These are phyloP conservation scores for Drosophila mayri DNA, from an alignment of 1,140 invertebrate species.

Conservation along the genomic window DNA sequence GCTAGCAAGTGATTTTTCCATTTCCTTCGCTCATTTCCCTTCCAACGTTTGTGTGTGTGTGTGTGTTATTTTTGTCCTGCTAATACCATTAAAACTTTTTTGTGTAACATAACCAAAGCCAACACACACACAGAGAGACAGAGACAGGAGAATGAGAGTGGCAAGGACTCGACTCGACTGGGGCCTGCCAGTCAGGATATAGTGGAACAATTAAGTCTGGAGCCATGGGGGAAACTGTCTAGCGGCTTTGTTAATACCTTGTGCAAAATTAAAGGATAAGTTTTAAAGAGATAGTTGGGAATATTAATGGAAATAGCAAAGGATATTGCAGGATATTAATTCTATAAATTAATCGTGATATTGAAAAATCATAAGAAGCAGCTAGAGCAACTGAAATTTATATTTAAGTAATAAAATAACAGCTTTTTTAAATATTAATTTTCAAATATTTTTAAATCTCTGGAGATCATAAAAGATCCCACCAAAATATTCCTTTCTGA, in stretches of 20 bases:
- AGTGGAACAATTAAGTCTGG: conserved; percentile 40
- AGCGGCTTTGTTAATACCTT: background rate
- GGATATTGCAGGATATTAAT: background rate
- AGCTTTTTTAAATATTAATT: too few relatives aligned
- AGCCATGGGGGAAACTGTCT: background rate
- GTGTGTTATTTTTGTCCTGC: conserved; percentile 78
- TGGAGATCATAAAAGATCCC: too few relatives aligned
- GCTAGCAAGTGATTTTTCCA: conserved; percentile 56
- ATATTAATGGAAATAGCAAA: background rate
- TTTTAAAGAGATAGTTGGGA: background rate
- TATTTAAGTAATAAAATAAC: background rate
- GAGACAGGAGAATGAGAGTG: background rate
- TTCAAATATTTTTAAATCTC: too few relatives aligned
- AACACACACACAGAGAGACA: conserved; percentile 13
- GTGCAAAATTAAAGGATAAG: background rate
- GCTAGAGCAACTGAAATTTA: too few relatives aligned
- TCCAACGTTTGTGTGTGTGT: conserved; percentile 48
- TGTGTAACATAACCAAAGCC: conserved; percentile 72
- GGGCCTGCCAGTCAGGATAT: conserved; percentile 24
- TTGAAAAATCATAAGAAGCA: background rate
- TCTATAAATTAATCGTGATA: background rate
- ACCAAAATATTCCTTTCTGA: background rate
- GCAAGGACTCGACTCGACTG: conserved; percentile 9
- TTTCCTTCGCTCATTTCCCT: conserved; percentile 13
- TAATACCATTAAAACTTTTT: conserved; percentile 81